phyloP scores from a whole-genome alignment of 2,888 invertebrate genomes.

The Leucophora obtusa region DNA sequence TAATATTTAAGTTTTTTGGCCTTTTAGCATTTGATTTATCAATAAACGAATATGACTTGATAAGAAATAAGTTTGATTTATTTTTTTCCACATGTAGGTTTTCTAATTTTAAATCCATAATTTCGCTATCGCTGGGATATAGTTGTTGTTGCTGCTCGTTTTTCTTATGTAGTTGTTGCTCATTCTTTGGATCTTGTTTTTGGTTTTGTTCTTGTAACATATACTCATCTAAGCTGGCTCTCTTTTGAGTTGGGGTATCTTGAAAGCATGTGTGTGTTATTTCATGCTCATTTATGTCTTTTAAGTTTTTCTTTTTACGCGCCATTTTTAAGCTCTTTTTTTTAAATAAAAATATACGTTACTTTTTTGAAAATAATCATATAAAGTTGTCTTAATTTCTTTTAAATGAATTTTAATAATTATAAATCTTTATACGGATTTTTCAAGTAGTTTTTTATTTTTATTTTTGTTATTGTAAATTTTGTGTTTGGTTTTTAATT shows the following conservation, averaged over 20 bases:
- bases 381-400: too few relatives aligned
- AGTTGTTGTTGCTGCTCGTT: slow-evolving; percentile 23
- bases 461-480: too few relatives aligned
- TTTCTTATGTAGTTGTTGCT: too few relatives aligned
- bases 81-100: slow-evolving; percentile 60
- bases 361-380: neutral
- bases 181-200: too few relatives aligned
- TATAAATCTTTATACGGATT: too few relatives aligned
- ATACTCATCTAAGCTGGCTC: neutral
- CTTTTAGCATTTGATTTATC: slow-evolving; percentile 54
- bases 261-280: neutral
- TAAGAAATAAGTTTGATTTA: slow-evolving; percentile 65
- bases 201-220: slow-evolving; percentile 8
- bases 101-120: slow-evolving; percentile 55
- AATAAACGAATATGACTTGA: slow-evolving; percentile 67
- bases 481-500: too few relatives aligned
- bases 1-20: slow-evolving; percentile 28
- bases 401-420: too few relatives aligned
- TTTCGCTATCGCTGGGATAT: slow-evolving; percentile 57
- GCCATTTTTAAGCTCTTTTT: slow-evolving; percentile 36
- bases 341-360: neutral
- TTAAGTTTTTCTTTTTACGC: slow-evolving; percentile 51
- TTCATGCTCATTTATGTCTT: slow-evolving; percentile 25
- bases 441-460: too few relatives aligned
- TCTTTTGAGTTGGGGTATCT: neutral